Conservation (phyloP, 2,797 vertebrate genomes). For the Rhynchotus rufescens region DNA sequence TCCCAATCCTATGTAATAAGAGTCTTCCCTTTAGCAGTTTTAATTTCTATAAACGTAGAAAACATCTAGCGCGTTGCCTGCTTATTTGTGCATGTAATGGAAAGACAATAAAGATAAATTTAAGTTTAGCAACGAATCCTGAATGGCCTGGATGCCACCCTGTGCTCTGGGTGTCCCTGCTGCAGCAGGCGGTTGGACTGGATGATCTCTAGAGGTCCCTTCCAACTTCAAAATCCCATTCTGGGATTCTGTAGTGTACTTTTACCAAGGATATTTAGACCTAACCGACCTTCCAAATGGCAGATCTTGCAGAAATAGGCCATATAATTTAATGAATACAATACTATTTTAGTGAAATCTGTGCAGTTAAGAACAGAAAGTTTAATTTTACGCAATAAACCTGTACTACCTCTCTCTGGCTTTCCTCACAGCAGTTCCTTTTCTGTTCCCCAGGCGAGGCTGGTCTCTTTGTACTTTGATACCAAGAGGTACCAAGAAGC, state of each 20-base stretch:
- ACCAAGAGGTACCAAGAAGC: slow-evolving; percentile 98
- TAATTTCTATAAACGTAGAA: not conserved
- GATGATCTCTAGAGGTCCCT: no score
- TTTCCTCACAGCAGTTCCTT: slow-evolving; percentile 57
- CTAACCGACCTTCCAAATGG: rapidly evolving
- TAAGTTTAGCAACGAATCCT: not conserved
- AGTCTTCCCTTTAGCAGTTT: not conserved
- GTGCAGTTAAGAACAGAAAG: not conserved
- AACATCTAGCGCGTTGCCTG: no score
- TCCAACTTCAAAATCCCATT: no score
- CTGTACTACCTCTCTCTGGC: slow-evolving; percentile 37
- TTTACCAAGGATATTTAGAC: not conserved
- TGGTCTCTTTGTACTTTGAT: slow-evolving; percentile 97
- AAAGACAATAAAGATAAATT: rapidly evolving
- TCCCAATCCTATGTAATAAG: not conserved
- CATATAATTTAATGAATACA: rapidly evolving
- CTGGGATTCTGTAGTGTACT: not conserved
- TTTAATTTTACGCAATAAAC: not conserved
- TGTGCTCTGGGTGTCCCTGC: no score
- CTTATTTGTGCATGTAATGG: rapidly evolving
- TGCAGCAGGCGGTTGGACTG: no score
- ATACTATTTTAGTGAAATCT: not conserved
- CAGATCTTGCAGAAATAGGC: not conserved
- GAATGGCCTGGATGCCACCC: not conserved
- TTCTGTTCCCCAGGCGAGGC: slow-evolving; percentile 88